Percentiles rank a stretch among this genome's conserved stretches.
These are phyloP conservation scores for Istiophorus platypterus DNA, from an alignment of 2,113 vertebrate species.

Conservation along the genomic window DNA sequence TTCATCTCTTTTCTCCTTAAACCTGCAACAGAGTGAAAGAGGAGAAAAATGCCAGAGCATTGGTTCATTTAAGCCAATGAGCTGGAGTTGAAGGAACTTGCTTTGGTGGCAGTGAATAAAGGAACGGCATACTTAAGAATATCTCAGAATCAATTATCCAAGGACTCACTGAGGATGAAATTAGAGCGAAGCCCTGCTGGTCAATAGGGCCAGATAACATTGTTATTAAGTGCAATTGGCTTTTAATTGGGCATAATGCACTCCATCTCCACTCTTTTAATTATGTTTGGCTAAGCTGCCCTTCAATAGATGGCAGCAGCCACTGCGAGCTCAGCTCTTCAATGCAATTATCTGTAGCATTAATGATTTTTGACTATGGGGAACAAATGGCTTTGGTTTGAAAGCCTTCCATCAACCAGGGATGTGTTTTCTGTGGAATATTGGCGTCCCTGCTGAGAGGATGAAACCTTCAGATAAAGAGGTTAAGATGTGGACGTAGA, in stretches of 20 bases:
- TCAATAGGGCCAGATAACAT: slow-evolving; percentile 76
- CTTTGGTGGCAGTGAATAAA: slow-evolving; percentile 51
- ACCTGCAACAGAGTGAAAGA: slow-evolving; percentile 18
- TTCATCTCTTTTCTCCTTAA: slow-evolving; percentile 4
- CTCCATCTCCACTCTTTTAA: slow-evolving; percentile 80
- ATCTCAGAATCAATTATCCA: slow-evolving; percentile 74
- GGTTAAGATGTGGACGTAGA: slow-evolving; percentile 38
- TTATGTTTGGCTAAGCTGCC: slow-evolving; percentile 78
- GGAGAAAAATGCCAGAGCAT: neutral
- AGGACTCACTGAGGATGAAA: slow-evolving; percentile 67
- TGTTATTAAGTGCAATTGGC: slow-evolving; percentile 81
- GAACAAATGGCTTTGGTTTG: slow-evolving; percentile 59
- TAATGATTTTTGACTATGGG: slow-evolving; percentile 77
- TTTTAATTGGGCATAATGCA: slow-evolving; percentile 83
- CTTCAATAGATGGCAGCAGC: slow-evolving; percentile 73
- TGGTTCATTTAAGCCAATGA: slow-evolving; percentile 33
- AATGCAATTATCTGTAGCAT: slow-evolving; percentile 77
- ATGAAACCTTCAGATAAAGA: slow-evolving; percentile 46
- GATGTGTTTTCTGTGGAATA: slow-evolving; percentile 41
- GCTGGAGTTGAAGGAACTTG: slow-evolving; percentile 34
- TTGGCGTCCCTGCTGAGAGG: slow-evolving; percentile 29
- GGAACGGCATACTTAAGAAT: slow-evolving; percentile 52
- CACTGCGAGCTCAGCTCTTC: slow-evolving; percentile 69
- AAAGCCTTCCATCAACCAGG: slow-evolving; percentile 50
- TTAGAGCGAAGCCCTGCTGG: slow-evolving; percentile 63